These are phyloP conservation scores for Pangasius sanitwongsei DNA, from an alignment of 2,797 vertebrate species.

Conservation along the genomic window DNA sequence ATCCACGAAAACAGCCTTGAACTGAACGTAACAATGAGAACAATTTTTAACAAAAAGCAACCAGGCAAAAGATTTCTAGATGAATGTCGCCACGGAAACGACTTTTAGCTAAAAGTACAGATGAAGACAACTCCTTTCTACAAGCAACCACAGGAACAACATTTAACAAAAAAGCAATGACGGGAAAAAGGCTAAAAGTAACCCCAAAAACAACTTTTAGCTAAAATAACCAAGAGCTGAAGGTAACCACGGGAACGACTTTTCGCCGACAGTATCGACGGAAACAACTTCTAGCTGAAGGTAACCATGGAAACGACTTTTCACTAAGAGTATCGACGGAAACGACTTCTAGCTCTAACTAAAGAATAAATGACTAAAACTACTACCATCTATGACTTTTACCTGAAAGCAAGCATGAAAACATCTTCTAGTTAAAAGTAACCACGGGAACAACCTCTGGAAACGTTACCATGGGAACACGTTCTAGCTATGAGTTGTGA, in stretches of 20 bases:
- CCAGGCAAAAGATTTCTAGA: not conserved
- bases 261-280: not conserved
- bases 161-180: too few relatives aligned
- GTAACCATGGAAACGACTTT: not conserved
- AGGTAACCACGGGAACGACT: not conserved
- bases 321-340: not conserved
- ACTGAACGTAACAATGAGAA: not conserved
- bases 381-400: too few relatives aligned
- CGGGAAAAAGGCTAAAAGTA: not conserved
- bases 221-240: not conserved
- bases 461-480: constrained; percentile 8
- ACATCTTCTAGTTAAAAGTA: not conserved
- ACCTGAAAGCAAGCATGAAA: not conserved
- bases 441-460: not conserved
- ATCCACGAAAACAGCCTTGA: too few relatives aligned
- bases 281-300: not conserved
- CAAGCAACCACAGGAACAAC: too few relatives aligned
- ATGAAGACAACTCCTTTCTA: too few relatives aligned
- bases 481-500: not conserved
- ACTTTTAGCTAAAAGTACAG: not conserved
- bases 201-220: not conserved
- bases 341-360: not conserved
- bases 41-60: not conserved
- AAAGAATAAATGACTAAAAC: too few relatives aligned
- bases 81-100: not conserved